phyloP scores from a whole-genome alignment of 2,797 vertebrate species.

The Takifugu ocellatus region DNA sequence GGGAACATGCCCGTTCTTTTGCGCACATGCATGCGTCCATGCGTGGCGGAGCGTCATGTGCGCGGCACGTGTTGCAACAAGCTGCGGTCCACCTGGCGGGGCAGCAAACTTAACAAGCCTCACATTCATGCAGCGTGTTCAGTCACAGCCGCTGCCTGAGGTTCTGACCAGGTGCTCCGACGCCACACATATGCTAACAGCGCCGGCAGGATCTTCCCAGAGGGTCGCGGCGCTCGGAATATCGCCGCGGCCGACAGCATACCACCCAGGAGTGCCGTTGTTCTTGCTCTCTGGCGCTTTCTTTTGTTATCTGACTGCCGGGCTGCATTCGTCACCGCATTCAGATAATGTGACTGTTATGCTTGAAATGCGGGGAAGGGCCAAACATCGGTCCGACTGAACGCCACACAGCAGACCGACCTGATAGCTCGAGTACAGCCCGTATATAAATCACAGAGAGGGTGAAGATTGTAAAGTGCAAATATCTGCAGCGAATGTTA shows the following conservation, averaged over 20 bases:
- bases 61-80: slow-evolving; percentile 20
- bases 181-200: slow-evolving; percentile 43
- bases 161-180: slow-evolving; percentile 60
- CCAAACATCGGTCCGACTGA: not conserved
- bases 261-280: slow-evolving; percentile 46
- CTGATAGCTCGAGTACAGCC: too few species aligned
- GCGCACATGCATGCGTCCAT: slow-evolving; percentile 15
- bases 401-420: too few species aligned
- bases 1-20: slow-evolving; percentile 43
- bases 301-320: not conserved
- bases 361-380: not conserved
- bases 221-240: slow-evolving; percentile 23
- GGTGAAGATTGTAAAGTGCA: too few species aligned
- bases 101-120: slow-evolving; percentile 56
- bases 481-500: too few species aligned
- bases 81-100: slow-evolving; percentile 62
- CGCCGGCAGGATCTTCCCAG: slow-evolving; percentile 32
- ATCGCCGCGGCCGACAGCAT: slow-evolving; percentile 25
- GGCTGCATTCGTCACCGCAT: not conserved
- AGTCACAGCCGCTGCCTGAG: slow-evolving; percentile 48
- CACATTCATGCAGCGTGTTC: slow-evolving; percentile 46
- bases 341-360: too few species aligned
- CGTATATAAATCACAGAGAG: too few species aligned
- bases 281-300: not conserved
- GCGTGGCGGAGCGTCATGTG: not conserved